These are phyloP conservation scores for Crotophaga sulcirostris DNA, from an alignment of 2,113 vertebrate species.

Conservation along the genomic window DNA sequence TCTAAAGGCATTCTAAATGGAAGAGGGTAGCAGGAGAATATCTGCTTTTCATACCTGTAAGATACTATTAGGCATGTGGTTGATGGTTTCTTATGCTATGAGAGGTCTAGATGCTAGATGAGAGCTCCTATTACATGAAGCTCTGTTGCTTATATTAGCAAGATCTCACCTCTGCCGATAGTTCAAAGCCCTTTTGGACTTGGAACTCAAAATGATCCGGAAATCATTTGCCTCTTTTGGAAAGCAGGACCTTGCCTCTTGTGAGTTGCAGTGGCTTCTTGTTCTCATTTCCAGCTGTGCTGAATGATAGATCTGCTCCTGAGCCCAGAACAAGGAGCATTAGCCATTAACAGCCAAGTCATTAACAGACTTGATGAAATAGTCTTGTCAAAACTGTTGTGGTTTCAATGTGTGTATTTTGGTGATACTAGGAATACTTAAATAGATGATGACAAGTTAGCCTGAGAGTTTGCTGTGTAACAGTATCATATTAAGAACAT, in stretches of 20 bases:
- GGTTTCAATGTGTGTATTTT: constrained; percentile 13
- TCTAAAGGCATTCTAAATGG: not conserved
- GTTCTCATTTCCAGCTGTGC: constrained; percentile 1
- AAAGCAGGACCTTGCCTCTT: not conserved
- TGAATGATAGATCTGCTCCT: not conserved
- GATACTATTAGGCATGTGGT: not conserved
- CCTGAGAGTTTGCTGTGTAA: not conserved
- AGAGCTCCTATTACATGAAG: not conserved
- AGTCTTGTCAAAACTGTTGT: constrained; percentile 35
- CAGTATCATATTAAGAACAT: not conserved
- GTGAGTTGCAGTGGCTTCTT: not conserved
- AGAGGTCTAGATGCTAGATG: not conserved
- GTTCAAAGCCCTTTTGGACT: not conserved
- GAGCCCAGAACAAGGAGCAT: not conserved
- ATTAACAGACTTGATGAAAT: constrained; percentile 24
- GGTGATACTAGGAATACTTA: not conserved
- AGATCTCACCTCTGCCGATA: not conserved
- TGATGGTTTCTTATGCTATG: not conserved
- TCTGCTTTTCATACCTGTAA: not conserved
- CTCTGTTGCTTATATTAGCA: not conserved
- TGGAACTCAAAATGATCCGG: not conserved
- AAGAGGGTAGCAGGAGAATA: not conserved
- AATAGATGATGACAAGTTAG: constrained; percentile 2
- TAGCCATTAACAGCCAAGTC: not conserved
- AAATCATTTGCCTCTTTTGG: not conserved